Base-by-base conservation (phyloP, 1,140 invertebrate genomes). In the Lasioglossum baleicum region DNA sequence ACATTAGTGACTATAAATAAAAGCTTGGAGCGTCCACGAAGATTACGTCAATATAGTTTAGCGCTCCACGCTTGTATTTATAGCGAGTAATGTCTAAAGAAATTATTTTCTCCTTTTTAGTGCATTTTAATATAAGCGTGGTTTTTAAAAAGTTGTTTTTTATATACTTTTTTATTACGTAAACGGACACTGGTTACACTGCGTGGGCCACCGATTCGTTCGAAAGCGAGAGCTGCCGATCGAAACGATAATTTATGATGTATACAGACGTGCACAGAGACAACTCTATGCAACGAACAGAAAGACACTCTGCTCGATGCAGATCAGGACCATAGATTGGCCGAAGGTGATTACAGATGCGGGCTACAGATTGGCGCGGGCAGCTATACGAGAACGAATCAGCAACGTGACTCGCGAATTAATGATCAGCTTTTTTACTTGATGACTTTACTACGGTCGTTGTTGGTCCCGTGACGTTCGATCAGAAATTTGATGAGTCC, bases 371-470 rank as follows among this genome's bases (percentile, higher is more conserved):
- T 85, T 78, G 76, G 65, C 60, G 40, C 44, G 56, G 66, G 61
- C 58, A 63, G 53, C 53, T 56, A 68, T 72, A 81, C 53, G 63
- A 85, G 82, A 85, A 84, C 77, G 82, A 84, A 80, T 63, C 74
- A 74, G 51, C 75, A 85, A 85, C 80, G 56, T 85, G 83, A 82
- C 79, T 85, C 61, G 83, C 53, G 66, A 85, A 85, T 85, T 78
- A 76, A 85, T 70, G 70, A 78, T 72, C 42, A 20, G 31, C 17
- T 69, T 63, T 71, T 51, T 64, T 64, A 61, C 70, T 82, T 82
- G 73, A 84, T 66, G 74, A 82, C 83, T 82, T 85, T 68, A 85
- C 79, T 75, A 60, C 31, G 53, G 15, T 35, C 78, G 58, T 84
- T 64, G 73, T 44, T 20, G 67, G 63, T 64, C 70, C 56, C 8